A percentile compares a stretch with the other conserved stretches of the same genome.
phyloP scores from a whole-genome alignment of 2,113 vertebrate genomes.

The Urocolius indicus region DNA sequence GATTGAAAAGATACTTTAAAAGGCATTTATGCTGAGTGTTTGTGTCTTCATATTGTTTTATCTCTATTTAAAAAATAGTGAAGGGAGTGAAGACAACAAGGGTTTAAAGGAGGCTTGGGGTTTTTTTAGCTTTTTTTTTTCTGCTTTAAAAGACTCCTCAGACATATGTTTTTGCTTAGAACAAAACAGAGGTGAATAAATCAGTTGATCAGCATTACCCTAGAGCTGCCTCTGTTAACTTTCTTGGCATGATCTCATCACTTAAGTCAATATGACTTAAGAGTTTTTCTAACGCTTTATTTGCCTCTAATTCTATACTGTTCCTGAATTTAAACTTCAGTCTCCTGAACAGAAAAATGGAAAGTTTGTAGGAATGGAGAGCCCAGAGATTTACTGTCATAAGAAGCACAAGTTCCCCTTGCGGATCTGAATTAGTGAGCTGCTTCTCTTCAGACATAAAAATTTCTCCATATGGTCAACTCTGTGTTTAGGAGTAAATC shows the following conservation, averaged over 20 bases:
- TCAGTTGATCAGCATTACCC: constrained; percentile 51
- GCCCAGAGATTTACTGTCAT: constrained; percentile 5
- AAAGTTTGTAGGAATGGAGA: background rate
- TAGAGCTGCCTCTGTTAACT: constrained; percentile 68
- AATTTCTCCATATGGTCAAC: background rate
- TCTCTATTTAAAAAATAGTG: background rate
- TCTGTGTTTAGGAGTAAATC: background rate
- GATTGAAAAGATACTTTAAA: background rate
- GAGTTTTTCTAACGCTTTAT: constrained; percentile 76
- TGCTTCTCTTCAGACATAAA: background rate
- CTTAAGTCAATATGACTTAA: constrained; percentile 77
- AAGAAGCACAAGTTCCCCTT: constrained; percentile 25
- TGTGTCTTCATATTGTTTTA: background rate
- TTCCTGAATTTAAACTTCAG: constrained; percentile 66
- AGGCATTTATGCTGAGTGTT: background rate
- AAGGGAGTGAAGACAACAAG: background rate
- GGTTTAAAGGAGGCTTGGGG: background rate
- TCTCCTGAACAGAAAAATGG: constrained; percentile 40
- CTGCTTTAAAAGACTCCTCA: constrained; percentile 51
- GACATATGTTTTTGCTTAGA: constrained; percentile 76
- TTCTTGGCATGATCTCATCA: constrained; percentile 76
- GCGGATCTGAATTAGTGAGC: background rate
- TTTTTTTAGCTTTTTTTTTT: background rate
- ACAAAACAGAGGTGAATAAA: constrained; percentile 73
- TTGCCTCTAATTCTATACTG: constrained; percentile 66